Base-by-base conservation (phyloP, 2,797 vertebrate species). In the Benthosema pterotum region DNA sequence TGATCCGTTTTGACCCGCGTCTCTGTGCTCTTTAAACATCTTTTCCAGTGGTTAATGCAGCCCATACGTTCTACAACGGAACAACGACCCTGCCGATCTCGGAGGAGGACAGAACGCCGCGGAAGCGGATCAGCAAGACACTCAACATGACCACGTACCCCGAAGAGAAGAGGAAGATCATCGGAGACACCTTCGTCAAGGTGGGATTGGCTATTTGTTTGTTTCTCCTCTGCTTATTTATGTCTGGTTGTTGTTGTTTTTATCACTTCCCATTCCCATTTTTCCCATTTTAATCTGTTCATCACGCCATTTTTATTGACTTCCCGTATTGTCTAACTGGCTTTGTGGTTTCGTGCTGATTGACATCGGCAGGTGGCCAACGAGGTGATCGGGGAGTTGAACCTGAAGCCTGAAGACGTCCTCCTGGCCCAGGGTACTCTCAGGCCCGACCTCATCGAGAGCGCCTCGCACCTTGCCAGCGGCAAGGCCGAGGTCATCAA, bases 111-210 rank as follows among this genome's bases (percentile, higher is more conserved):
- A 91, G 96, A 74, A 99, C 98, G 1, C 97, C 98, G 63, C 91
- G 98, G 43, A 99, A 99, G 86, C 95, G 98, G 80, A 99, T 99
- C 63, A 99, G 98, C 91, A 99, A 99, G 85, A 99, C 98, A 0
- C 86, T 99, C 66, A 99, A 99, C 74, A 99, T 99, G 98, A 99
- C 97, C 16, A 99, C 97, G 71, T 98, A 96, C 90, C 98, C 98
- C 0, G 98, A 99, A 62, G 98, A 99, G 83, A 99, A 99, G 77
- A 94, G 98, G 47, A 99, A 99, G 90, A 99, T 99, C 52, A 99
- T 99, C 9, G 98, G 98, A 1, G 98, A 99, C 83, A 99, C 98
- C 0, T 99, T 99, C 74, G 97, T 99, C 52, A 99, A 99, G 94
- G 98, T 98, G 75, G 57, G 79, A 60, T 12, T 12, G 14, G 16